Percentiles rank a stretch among this genome's conserved stretches.
Conservation (phyloP, 2,113 vertebrate genomes). For the Syngnathus typhle region DNA sequence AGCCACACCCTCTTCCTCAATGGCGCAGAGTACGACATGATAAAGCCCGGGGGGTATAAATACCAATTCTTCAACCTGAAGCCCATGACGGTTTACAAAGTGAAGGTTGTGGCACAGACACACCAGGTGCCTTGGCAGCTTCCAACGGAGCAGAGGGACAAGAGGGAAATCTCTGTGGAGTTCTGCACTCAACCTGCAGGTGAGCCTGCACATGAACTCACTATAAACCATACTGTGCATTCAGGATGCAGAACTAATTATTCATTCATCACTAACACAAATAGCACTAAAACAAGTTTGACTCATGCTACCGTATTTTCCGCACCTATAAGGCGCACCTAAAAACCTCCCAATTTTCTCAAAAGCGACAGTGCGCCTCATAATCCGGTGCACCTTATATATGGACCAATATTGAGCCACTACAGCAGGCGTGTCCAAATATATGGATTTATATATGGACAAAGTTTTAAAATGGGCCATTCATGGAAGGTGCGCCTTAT, state of each 20-base stretch:
- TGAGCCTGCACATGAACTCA: conserved; percentile 51
- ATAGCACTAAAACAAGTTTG: no score
- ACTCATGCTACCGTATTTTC: not conserved
- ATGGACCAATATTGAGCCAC: no score
- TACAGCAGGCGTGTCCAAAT: no score
- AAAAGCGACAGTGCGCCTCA: no score
- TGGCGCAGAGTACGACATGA: conserved; percentile 86
- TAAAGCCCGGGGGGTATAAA: conserved; percentile 83
- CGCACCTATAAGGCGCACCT: no score
- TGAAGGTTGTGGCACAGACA: conserved; percentile 85
- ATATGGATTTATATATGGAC: no score
- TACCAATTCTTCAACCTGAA: conserved; percentile 91
- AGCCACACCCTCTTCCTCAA: conserved; percentile 92
- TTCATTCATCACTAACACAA: conserved; percentile 8
- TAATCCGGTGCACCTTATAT: no score
- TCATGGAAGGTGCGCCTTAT: no score
- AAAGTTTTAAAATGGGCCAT: no score
- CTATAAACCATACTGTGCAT: not conserved
- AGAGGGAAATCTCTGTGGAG: conserved; percentile 86
- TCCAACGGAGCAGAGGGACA: conserved; percentile 87
- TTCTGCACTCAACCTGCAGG: conserved; percentile 95
- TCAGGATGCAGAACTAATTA: not conserved
- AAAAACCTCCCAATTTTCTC: no score
- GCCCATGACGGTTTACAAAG: conserved; percentile 85
- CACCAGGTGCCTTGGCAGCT: conserved; percentile 99